A percentile compares a stretch with the other conserved stretches of the same genome.
phyloP scores from a whole-genome alignment of 2,113 vertebrate genomes.

The Zeus faber region DNA sequence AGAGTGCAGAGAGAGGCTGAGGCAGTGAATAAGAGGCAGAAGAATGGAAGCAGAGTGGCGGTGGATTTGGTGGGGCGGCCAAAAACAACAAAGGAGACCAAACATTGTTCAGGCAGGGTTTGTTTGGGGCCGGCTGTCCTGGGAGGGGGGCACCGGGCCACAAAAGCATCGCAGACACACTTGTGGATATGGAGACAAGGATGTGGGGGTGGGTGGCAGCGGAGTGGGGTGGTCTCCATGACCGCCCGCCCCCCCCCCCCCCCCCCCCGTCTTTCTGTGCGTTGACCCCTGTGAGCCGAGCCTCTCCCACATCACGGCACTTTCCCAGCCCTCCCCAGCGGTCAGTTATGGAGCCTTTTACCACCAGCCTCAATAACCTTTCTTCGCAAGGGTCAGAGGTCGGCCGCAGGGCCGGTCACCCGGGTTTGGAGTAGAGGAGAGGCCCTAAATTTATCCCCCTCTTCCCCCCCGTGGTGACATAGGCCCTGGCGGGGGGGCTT shows the following conservation, averaged over 20 bases:
- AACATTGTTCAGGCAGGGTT: constrained; percentile 59
- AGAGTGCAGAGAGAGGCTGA: constrained; percentile 52
- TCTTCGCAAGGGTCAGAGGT: constrained; percentile 61
- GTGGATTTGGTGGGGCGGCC: constrained; percentile 5
- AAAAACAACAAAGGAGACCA: constrained; percentile 58
- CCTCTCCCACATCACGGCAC: constrained; percentile 60
- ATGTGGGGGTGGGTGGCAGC: constrained; percentile 18
- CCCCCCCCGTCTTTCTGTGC: constrained; percentile 27
- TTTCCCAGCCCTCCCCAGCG: constrained; percentile 69
- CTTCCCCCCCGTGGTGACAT: constrained; percentile 15
- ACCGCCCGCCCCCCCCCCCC: constrained; percentile 27
- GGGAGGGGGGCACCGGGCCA: constrained; percentile 40
- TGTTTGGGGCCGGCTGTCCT: constrained; percentile 59
- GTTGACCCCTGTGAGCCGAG: constrained; percentile 46
- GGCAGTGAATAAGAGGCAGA: no score
- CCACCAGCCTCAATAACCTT: constrained; percentile 53
- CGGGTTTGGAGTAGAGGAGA: constrained; percentile 40
- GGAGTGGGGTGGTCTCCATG: constrained; percentile 16
- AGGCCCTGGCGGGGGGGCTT: constrained; percentile 51
- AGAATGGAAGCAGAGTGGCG: not conserved
- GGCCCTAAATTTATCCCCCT: constrained; percentile 56
- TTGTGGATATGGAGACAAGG: constrained; percentile 48
- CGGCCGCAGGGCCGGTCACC: constrained; percentile 60
- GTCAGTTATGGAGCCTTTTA: constrained; percentile 42
- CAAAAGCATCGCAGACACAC: constrained; percentile 59